These are phyloP conservation scores for Bathynomus jamesi DNA, from an alignment of 1,140 invertebrate species.

Conservation along the genomic window DNA sequence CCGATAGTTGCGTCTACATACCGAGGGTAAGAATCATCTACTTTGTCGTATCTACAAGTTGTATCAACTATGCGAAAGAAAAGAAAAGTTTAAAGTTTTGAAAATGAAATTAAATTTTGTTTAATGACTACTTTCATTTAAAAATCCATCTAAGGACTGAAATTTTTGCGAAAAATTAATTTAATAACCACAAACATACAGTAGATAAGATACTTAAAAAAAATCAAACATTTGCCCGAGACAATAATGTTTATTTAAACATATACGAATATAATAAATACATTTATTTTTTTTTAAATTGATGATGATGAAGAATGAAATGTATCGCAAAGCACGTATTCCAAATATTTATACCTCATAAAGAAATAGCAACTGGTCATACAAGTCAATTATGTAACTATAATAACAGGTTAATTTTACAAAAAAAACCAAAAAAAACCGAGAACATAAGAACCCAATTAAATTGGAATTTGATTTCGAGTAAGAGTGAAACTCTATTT, in stretches of 20 bases:
- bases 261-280: not conserved
- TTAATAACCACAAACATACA: not conserved
- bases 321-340: no score
- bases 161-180: no score
- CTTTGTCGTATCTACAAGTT: conserved; percentile 30
- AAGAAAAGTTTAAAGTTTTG: not conserved
- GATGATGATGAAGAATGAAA: no score
- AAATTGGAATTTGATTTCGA: not conserved
- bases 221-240: not conserved
- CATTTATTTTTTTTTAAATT: no score
- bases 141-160: no score
- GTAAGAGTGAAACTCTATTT: no score
- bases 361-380: not conserved
- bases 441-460: not conserved
- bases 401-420: not conserved
- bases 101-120: not conserved
- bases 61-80: not conserved
- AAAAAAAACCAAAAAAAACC: not conserved
- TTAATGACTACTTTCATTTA: not conserved
- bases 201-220: not conserved
- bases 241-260: not conserved
- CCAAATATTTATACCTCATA: not conserved
- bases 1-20: conserved; percentile 45
- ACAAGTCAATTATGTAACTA: not conserved
- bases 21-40: conserved; percentile 43